phyloP scores from a whole-genome alignment of 2,888 invertebrate genomes.

The Taenaris catops region DNA sequence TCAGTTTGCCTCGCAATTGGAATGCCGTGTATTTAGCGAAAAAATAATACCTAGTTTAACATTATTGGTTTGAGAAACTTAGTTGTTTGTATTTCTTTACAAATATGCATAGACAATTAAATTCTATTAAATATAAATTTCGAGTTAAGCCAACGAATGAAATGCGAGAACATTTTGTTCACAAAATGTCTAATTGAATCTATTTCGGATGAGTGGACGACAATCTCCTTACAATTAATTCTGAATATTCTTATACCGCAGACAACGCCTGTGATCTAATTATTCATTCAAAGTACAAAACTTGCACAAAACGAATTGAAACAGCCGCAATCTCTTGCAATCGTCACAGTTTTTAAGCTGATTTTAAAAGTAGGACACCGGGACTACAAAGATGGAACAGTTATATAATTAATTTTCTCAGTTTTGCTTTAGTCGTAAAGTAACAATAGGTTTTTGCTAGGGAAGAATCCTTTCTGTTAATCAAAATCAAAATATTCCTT shows the following conservation, averaged over 20 bases:
- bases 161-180: constrained; percentile 8
- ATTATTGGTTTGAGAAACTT: too few relatives aligned
- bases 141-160: too few relatives aligned
- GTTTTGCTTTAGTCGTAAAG: not conserved
- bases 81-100: too few relatives aligned
- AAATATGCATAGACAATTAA: too few relatives aligned
- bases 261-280: constrained; percentile 36
- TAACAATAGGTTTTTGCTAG: too few relatives aligned
- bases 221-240: constrained; percentile 44
- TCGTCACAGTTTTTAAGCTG: constrained; percentile 17
- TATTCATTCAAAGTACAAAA: constrained; percentile 35
- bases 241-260: constrained; percentile 30
- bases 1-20: too few relatives aligned
- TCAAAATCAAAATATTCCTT: too few relatives aligned
- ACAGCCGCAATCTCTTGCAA: constrained; percentile 17
- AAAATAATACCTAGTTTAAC: too few relatives aligned
- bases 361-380: constrained; percentile 14
- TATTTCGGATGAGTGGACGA: constrained; percentile 32
- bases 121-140: too few relatives aligned
- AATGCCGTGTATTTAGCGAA: too few relatives aligned
- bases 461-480: too few relatives aligned
- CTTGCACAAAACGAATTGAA: constrained; percentile 23
- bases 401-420: constrained; percentile 1
- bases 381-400: not conserved
- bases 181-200: constrained; percentile 21